Conservation (phyloP, 2,888 invertebrate genomes). For the Syrphus vitripennis region DNA sequence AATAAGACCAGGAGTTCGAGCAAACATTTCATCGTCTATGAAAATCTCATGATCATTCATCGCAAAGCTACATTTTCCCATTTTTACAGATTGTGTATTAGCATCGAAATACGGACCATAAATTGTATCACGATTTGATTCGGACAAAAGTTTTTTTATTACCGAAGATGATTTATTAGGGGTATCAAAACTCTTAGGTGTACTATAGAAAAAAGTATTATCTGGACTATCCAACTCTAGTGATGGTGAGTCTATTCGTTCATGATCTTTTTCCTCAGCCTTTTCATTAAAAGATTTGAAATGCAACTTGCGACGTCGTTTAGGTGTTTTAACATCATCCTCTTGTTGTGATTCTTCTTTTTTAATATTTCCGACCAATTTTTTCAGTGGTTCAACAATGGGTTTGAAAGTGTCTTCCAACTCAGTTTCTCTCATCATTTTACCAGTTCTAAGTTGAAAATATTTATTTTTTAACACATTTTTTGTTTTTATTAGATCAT, state of each 20-base stretch:
- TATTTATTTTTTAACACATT: conserved; percentile 6
- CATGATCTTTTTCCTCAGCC: neutral
- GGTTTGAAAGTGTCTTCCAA: neutral
- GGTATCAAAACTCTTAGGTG: neutral
- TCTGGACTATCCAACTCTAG: neutral
- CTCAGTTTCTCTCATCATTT: neutral
- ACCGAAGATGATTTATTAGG: neutral
- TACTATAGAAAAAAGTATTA: no score
- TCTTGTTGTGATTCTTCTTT: no score
- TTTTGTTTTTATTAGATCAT: conserved; percentile 29
- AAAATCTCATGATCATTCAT: neutral
- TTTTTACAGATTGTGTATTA: conserved; percentile 5
- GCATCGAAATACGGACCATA: no score
- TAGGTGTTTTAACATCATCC: neutral
- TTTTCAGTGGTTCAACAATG: no score
- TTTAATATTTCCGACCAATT: neutral
- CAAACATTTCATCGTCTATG: neutral
- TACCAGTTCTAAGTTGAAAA: neutral
- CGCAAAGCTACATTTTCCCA: neutral
- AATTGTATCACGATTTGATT: conserved; percentile 19
- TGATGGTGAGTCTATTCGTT: neutral
- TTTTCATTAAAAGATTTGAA: neutral
- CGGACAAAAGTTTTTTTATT: neutral
- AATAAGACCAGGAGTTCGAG: no score
- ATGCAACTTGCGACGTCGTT: neutral